A percentile compares a stretch with the other conserved stretches of the same genome.
Conservation (phyloP, 2,113 vertebrate species). For the Podiceps cristatus region DNA sequence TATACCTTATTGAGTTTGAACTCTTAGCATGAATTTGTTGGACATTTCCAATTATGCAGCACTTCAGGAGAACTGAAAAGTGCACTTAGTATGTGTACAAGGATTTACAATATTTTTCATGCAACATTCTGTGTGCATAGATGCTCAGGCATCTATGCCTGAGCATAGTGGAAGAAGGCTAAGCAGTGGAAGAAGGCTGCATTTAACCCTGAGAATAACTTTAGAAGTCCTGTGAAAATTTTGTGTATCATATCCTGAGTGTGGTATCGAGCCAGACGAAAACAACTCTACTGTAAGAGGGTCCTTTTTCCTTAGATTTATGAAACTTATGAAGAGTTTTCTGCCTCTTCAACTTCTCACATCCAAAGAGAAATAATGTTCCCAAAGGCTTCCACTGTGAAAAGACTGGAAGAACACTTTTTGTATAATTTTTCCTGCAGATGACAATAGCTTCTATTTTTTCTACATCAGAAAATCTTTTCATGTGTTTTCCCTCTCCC, state of each 20-base stretch:
- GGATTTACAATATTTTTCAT: neutral
- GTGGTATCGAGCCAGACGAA: neutral
- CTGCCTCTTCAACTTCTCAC: neutral
- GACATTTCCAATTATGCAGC: neutral
- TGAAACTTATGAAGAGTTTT: neutral
- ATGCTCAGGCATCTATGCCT: too few species aligned
- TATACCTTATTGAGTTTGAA: neutral
- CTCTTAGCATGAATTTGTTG: neutral
- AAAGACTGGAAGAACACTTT: neutral
- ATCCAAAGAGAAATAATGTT: neutral
- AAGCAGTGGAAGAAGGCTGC: neutral
- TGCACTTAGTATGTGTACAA: rapidly evolving
- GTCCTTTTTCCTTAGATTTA: neutral
- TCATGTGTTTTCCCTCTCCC: neutral
- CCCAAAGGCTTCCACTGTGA: neutral
- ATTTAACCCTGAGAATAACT: neutral
- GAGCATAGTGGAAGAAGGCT: neutral
- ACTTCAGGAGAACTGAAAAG: neutral
- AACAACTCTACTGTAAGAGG: neutral
- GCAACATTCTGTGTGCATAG: neutral
- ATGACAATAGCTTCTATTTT: neutral
- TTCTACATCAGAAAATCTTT: conserved; percentile 38
- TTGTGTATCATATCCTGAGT: neutral
- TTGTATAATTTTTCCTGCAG: neutral
- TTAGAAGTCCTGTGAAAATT: neutral